phyloP scores from a whole-genome alignment of 2,797 vertebrate species.

The Nannoperca obscura region DNA sequence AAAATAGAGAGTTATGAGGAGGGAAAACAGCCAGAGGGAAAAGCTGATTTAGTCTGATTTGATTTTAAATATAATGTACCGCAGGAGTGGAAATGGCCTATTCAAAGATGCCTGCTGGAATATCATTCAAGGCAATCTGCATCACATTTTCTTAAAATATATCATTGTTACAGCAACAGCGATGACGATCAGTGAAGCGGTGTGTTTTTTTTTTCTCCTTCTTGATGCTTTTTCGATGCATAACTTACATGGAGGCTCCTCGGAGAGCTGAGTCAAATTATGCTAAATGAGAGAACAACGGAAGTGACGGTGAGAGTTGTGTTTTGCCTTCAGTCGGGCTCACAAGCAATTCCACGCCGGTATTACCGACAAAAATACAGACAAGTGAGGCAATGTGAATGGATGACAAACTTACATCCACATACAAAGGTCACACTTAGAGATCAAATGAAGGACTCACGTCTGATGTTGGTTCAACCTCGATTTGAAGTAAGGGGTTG shows the following conservation, averaged over 20 bases:
- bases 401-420: background rate
- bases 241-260: conserved; percentile 60
- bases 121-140: conserved; percentile 68
- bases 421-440: background rate
- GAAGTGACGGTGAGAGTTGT: conserved; percentile 21
- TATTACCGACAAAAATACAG: conserved; percentile 6
- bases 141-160: conserved; percentile 56
- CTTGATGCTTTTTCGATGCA: conserved; percentile 46
- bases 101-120: conserved; percentile 50
- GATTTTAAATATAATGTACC: conserved; percentile 66
- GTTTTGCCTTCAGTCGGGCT: conserved; percentile 40
- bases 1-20: conserved; percentile 43
- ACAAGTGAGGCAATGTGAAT: background rate
- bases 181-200: conserved; percentile 21
- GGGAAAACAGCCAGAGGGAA: conserved; percentile 39
- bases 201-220: conserved; percentile 7
- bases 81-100: conserved; percentile 58
- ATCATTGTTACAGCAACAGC: conserved; percentile 49
- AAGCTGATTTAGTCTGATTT: conserved; percentile 64
- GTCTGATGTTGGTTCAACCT: conserved; percentile 97
- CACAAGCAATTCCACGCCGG: conserved; percentile 25
- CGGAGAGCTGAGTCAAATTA: conserved; percentile 54
- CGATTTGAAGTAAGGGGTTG: conserved; percentile 98
- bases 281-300: conserved; percentile 41
- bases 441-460: conserved; percentile 82